Evolutionary conservation across 2,888 invertebrate species (phyloP), one percentile per base, ranked within the genome.

Genomic region (Auanema freiburgensis): DNA sequence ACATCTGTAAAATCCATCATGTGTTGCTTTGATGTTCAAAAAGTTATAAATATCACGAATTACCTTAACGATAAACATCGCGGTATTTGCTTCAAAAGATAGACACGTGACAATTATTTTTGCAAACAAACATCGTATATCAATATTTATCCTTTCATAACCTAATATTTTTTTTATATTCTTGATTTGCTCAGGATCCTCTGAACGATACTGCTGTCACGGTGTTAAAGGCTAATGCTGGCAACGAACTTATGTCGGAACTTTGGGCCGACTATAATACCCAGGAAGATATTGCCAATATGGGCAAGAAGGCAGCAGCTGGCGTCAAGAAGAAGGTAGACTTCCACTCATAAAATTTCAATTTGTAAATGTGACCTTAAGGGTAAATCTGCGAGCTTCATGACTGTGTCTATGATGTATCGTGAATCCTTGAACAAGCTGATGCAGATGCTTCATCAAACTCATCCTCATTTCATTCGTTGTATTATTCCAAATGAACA

Each of bases 381-480:
- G 79, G 84, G 84, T 77, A 87, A 87, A 79, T 85, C 85, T 33
- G 83, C 84, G 53, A 84, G 85, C 88, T 96, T 96, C 90, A 93
- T 94, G 88, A 97, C 97, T 92, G 90, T 80, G 21, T 80, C 80
- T n/a, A 80, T 80, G 80, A 67, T 80, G 76, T 80, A 80, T 69
- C 66, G 80, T 90, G 92, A 84, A 71, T 82, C 81, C 4, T 66
- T 97, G 89, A 95, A 94, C 90, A 94, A 94, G 88, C 88, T 97
- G 89, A 97, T 97, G 97, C 88, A 91, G 78, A 96, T 93, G 74
- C 87, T 97, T 88, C 91, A 91, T 86, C 92, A 74, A 69, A 98
- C 97, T 59, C 92, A 93, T 85, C 97, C 97, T 89, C 96, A 97
- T 88, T 97, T 98, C 89, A 94, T 97, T 83, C 94, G 97, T 91